phyloP scores from a whole-genome alignment of 2,113 vertebrate species.

The Callopanchax toddi region DNA sequence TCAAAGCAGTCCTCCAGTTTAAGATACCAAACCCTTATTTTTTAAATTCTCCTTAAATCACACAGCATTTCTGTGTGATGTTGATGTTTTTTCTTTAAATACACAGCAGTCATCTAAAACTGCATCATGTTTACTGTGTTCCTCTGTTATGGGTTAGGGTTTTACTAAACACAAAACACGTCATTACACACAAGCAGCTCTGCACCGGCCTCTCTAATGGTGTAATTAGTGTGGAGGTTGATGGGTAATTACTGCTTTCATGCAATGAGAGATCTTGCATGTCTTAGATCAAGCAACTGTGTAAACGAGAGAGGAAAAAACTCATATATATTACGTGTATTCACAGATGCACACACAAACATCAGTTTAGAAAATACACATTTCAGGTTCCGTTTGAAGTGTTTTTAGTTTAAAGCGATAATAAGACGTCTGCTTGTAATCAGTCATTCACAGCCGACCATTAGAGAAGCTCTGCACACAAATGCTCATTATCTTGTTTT shows the following conservation, averaged over 20 bases:
- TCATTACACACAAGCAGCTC: slow-evolving; percentile 10
- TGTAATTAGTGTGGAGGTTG: slow-evolving; percentile 61
- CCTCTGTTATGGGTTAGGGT: not conserved
- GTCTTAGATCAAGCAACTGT: slow-evolving; percentile 42
- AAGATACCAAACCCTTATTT: too few relatives aligned
- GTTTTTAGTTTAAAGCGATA: slow-evolving; percentile 17
- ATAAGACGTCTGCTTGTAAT: slow-evolving; percentile 34
- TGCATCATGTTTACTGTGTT: slow-evolving; percentile 8
- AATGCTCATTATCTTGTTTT: not conserved
- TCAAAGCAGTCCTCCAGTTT: too few relatives aligned
- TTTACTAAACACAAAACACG: slow-evolving; percentile 3
- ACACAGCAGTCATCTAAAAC: slow-evolving; percentile 15
- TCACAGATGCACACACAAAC: slow-evolving; percentile 18
- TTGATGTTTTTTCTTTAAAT: slow-evolving; percentile 55
- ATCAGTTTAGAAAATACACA: not conserved
- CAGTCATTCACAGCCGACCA: slow-evolving; percentile 25
- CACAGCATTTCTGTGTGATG: not conserved
- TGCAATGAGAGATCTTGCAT: slow-evolving; percentile 37
- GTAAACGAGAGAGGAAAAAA: slow-evolving; percentile 11
- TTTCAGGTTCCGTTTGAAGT: not conserved
- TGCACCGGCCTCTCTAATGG: slow-evolving; percentile 44
- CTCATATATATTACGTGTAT: slow-evolving; percentile 8
- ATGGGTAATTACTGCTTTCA: slow-evolving; percentile 66
- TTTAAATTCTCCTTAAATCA: not conserved
- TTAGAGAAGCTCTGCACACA: not conserved